A percentile compares a stretch with the other conserved stretches of the same genome.
Conservation (phyloP, 1,140 invertebrate genomes). For the Nilaparvata lugens region DNA sequence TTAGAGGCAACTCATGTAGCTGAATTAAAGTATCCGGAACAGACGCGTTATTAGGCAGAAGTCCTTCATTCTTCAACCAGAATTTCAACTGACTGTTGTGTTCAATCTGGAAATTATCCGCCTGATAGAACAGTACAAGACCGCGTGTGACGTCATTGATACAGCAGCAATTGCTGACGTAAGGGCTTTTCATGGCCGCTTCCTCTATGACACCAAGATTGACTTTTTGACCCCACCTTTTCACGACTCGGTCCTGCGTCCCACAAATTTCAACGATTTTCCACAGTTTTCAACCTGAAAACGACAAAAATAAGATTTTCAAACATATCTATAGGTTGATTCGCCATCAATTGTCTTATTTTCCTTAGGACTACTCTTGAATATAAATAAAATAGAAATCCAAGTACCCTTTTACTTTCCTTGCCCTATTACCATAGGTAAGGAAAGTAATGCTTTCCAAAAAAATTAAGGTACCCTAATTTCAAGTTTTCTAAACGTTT, state of each 20-base stretch:
- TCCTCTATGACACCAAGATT: slow-evolving; percentile 34
- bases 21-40: slow-evolving; percentile 6
- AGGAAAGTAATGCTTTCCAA: too few species aligned
- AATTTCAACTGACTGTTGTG: too few species aligned
- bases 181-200: slow-evolving; percentile 15
- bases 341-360: too few species aligned
- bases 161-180: slow-evolving; percentile 13
- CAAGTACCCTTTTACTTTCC: too few species aligned
- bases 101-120: too few species aligned
- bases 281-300: slow-evolving; percentile 1
- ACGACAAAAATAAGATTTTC: background rate
- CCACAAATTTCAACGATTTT: slow-evolving; percentile 32
- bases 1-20: slow-evolving; percentile 30
- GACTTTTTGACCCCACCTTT: slow-evolving; percentile 38
- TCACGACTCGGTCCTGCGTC: slow-evolving; percentile 37
- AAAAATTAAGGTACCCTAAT: too few species aligned
- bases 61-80: too few species aligned
- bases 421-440: too few species aligned
- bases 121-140: slow-evolving; percentile 9
- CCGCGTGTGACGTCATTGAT: slow-evolving; percentile 9
- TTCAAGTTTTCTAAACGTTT: too few species aligned
- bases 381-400: too few species aligned
- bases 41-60: background rate
- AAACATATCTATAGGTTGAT: too few species aligned
- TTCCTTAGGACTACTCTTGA: too few species aligned